phyloP scores from a whole-genome alignment of 2,888 invertebrate species.

The Hypsopygia costalis region DNA sequence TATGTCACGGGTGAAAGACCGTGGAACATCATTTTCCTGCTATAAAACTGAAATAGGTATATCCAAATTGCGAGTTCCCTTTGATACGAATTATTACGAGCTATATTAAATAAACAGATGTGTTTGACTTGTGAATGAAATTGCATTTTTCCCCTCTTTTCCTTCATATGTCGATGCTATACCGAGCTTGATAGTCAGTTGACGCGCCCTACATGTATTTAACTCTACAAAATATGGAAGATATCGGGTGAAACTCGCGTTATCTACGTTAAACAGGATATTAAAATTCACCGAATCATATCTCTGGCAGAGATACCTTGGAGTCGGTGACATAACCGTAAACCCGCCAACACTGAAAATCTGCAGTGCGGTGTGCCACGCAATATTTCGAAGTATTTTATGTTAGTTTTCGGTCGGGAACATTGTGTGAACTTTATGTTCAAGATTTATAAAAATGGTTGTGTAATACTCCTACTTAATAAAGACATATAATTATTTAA shows the following conservation, averaged over 20 bases:
- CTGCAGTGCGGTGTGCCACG: conserved; percentile 23
- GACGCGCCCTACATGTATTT: not conserved
- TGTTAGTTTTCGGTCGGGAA: conserved; percentile 5
- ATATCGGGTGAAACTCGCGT: conserved; percentile 24
- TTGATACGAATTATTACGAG: not conserved
- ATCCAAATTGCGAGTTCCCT: not conserved
- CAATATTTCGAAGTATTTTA: conserved; percentile 17
- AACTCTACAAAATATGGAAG: conserved; percentile 18
- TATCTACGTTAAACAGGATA: conserved; percentile 38
- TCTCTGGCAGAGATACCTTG: conserved; percentile 23
- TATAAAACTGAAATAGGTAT: not conserved
- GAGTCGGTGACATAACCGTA: conserved; percentile 14
- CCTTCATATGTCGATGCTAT: not conserved
- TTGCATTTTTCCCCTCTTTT: not conserved
- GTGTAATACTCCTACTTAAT: no score
- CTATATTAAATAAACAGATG: not conserved
- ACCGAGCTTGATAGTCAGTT: not conserved
- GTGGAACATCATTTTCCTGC: no score
- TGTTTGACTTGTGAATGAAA: not conserved
- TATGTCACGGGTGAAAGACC: no score
- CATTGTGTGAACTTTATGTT: not conserved
- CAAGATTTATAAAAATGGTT: no score
- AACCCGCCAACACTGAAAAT: conserved; percentile 13
- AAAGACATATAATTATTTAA: no score
- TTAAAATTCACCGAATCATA: conserved; percentile 35